Evolutionary conservation across 2,113 vertebrate species (phyloP).

Genomic region (Epinephelus moara): DNA sequence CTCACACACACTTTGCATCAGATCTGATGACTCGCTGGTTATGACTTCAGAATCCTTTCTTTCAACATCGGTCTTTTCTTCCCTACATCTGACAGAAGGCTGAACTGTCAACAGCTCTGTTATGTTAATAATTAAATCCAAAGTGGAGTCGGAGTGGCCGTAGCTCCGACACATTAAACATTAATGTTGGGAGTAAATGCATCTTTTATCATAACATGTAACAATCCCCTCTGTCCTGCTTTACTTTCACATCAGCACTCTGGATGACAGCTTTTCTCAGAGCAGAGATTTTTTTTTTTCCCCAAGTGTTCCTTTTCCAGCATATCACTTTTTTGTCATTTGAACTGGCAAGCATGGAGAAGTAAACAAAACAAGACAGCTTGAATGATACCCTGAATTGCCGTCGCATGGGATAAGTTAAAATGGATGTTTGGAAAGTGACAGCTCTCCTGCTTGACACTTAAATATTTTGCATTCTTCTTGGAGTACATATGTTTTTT

Average conservation of each 20-base stretch:
- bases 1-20: slow-evolving; percentile 38
- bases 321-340: slow-evolving; percentile 58
- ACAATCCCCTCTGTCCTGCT: slow-evolving; percentile 53
- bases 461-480: slow-evolving; percentile 42
- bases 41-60: slow-evolving; percentile 15
- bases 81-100: slow-evolving; percentile 26
- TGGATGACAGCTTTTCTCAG: slow-evolving; percentile 33
- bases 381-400: slow-evolving; percentile 47
- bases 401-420: slow-evolving; percentile 39
- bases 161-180: slow-evolving; percentile 62
- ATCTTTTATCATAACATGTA: slow-evolving; percentile 54
- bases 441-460: slow-evolving; percentile 48
- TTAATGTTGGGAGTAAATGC: slow-evolving; percentile 57
- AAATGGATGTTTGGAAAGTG: slow-evolving; percentile 51
- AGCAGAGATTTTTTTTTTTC: slow-evolving; percentile 43
- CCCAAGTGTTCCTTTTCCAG: neutral
- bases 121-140: slow-evolving; percentile 68
- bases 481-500: slow-evolving; percentile 15
- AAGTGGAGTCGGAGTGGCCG: slow-evolving; percentile 51
- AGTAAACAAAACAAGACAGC: slow-evolving; percentile 64
- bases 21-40: slow-evolving; percentile 1
- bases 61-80: neutral
- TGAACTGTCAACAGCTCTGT: slow-evolving; percentile 26
- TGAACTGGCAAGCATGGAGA: slow-evolving; percentile 45
- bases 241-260: slow-evolving; percentile 45